phyloP scores from a whole-genome alignment of 2,113 vertebrate genomes.

The Condylura cristata region DNA sequence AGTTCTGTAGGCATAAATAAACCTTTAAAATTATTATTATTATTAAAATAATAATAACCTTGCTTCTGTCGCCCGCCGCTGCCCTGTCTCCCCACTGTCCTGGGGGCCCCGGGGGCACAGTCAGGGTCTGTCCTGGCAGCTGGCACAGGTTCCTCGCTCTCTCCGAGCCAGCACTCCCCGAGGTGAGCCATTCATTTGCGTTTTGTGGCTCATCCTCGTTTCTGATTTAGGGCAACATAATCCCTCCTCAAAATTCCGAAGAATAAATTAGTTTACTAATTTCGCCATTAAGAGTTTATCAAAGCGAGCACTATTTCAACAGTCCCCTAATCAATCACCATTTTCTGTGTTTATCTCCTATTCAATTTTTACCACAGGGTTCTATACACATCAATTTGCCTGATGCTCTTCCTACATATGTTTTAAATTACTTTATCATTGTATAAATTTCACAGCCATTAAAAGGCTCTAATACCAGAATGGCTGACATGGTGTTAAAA shows the following conservation, averaged over 20 bases:
- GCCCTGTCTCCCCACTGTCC: not conserved
- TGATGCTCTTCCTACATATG: conserved; percentile 75
- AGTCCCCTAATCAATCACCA: conserved; percentile 84
- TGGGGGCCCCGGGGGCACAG: rapidly evolving
- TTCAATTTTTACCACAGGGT: conserved; percentile 79
- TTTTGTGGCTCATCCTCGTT: conserved; percentile 69
- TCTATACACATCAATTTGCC: conserved; percentile 81
- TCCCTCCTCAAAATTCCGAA: conserved; percentile 76
- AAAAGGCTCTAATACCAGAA: conserved; percentile 81
- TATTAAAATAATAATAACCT: not conserved
- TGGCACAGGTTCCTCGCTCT: conserved; percentile 22
- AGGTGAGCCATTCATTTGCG: conserved; percentile 80
- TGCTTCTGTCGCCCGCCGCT: not conserved
- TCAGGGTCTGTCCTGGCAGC: not conserved
- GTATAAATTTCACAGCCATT: conserved; percentile 85
- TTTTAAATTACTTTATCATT: conserved; percentile 86
- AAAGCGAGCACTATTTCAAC: conserved; percentile 75
- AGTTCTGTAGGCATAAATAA: too few relatives aligned
- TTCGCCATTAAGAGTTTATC: conserved; percentile 85
- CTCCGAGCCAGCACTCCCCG: conserved; percentile 42
- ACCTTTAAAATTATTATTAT: too few relatives aligned
- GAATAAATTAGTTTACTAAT: conserved; percentile 87
- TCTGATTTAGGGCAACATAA: conserved; percentile 84
- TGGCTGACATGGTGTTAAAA: conserved; percentile 85
- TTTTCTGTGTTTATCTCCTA: conserved; percentile 83